phyloP scores from a whole-genome alignment of 2,888 invertebrate species.

The Drosophila peninsularis region DNA sequence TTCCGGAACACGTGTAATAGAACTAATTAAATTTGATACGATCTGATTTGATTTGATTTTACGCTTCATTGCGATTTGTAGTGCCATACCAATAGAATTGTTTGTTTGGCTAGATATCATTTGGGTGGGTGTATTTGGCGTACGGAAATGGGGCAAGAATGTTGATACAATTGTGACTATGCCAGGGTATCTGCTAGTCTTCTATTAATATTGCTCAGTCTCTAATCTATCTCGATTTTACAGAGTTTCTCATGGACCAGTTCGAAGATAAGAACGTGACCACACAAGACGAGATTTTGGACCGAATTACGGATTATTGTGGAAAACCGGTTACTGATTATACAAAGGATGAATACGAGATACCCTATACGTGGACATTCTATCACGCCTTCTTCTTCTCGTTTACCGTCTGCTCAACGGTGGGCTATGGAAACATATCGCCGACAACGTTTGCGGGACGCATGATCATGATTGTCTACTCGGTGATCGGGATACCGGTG shows the following conservation, averaged over 20 bases:
- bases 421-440: conserved; percentile 95
- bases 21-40: conserved; percentile 57
- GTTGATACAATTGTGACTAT: too few relatives aligned
- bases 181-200: too few relatives aligned
- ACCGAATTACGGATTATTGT: conserved; percentile 89
- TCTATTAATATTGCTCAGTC: neutral
- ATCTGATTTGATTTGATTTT: conserved; percentile 44
- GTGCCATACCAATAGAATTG: conserved; percentile 3
- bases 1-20: conserved; percentile 73
- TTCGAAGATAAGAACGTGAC: conserved; percentile 76
- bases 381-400: conserved; percentile 96
- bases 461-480: conserved; percentile 94
- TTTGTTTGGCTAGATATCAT: neutral
- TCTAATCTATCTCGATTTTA: conserved; percentile 5
- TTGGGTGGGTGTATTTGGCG: neutral
- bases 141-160: neutral
- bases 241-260: conserved; percentile 82
- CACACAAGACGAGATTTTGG: conserved; percentile 80
- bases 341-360: conserved; percentile 87
- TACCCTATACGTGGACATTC: conserved; percentile 92
- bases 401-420: conserved; percentile 95
- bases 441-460: conserved; percentile 92
- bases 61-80: conserved; percentile 41
- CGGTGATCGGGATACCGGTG: conserved; percentile 89
- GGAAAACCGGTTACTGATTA: conserved; percentile 90